These are phyloP conservation scores for Pampusana beccarii DNA, from an alignment of 2,113 vertebrate genomes.

Conservation along the genomic window DNA sequence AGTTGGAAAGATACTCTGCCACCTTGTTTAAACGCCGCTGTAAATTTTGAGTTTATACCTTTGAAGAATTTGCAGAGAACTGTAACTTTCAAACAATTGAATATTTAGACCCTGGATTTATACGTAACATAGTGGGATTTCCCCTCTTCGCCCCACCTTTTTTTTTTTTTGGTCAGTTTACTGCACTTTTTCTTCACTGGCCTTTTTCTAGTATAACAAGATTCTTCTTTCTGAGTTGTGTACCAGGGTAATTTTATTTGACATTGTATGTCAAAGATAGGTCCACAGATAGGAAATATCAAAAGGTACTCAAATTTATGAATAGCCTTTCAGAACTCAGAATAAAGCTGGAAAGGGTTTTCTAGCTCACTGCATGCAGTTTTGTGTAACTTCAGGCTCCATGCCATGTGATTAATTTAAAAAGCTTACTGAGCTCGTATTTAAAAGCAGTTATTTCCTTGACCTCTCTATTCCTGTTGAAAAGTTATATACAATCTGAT, in stretches of 20 bases:
- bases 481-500: not conserved
- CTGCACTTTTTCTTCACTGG: not conserved
- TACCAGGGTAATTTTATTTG: not conserved
- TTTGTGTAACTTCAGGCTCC: not conserved
- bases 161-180: not conserved
- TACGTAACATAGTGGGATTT: not conserved
- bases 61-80: not conserved
- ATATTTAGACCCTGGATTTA: not conserved
- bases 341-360: not conserved
- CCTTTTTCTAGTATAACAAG: not conserved
- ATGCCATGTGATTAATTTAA: not conserved
- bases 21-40: not conserved
- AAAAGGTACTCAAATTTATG: not conserved
- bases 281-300: not conserved
- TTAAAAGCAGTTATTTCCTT: not conserved
- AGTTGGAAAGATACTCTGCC: not conserved
- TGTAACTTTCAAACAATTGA: not conserved
- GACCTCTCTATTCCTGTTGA: not conserved
- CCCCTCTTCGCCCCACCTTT: accelerated
- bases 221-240: not conserved
- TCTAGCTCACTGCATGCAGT: not conserved
- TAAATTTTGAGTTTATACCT: not conserved
- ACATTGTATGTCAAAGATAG: not conserved
- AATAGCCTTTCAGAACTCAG: not conserved
- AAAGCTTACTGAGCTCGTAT: not conserved